Percentiles rank a stretch among this genome's conserved stretches.
phyloP scores from a whole-genome alignment of 2,888 invertebrate genomes.

The Hirtodrosophila confusa region DNA sequence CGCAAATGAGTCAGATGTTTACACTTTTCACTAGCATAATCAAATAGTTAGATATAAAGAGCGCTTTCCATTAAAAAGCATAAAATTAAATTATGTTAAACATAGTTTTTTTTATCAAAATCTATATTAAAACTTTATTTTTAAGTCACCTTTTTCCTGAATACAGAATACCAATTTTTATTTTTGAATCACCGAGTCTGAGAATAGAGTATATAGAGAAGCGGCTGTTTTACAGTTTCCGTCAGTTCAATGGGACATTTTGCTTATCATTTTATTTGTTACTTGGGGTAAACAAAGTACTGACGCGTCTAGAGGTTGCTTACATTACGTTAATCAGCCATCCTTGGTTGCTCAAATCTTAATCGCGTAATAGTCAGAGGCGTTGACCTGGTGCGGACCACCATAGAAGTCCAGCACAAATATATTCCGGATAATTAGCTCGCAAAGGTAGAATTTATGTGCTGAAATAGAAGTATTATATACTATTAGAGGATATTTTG shows the following conservation, averaged over 20 bases:
- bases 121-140: too few species aligned
- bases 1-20: too few species aligned
- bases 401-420: constrained; percentile 92
- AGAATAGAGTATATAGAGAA: not conserved
- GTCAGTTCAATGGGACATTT: constrained; percentile 5
- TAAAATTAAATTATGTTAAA: too few species aligned
- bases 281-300: constrained; percentile 13
- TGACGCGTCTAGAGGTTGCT: not conserved
- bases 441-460: constrained; percentile 91
- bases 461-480: constrained; percentile 84
- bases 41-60: too few species aligned
- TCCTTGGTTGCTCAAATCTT: constrained; percentile 25
- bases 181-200: not conserved
- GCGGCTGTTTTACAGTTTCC: not conserved
- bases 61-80: too few species aligned
- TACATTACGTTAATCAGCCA: not conserved
- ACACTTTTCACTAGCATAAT: too few species aligned
- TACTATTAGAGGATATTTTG: not conserved
- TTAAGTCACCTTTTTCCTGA: too few species aligned
- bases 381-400: constrained; percentile 86
- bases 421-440: constrained; percentile 90
- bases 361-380: constrained; percentile 58
- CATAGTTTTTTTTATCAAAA: too few species aligned
- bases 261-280: constrained; percentile 16
- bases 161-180: too few species aligned